Evolutionary conservation across 2,888 invertebrate genomes (phyloP), one percentile per base, ranked within the genome.

Genomic region (Galerucella pusilla): DNA sequence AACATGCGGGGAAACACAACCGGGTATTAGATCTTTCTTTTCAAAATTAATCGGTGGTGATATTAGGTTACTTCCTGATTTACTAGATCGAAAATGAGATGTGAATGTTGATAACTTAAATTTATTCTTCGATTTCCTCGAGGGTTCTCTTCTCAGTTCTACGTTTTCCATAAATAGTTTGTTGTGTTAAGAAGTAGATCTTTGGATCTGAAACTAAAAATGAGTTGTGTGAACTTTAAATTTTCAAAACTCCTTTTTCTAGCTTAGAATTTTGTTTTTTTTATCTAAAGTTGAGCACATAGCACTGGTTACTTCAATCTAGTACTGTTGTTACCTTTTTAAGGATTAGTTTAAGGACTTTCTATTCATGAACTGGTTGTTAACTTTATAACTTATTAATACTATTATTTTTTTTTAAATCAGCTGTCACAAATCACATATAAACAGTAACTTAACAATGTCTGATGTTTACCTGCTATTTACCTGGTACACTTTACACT

Each of bases 11-110:
- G 73, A 77, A 42, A 77, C 59, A 54, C 75, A 76, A 10, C 74
- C 71, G 2, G 73, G 71, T n/a, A 59, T 35, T 54, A 80, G 16
- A 35, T 73, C 73, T 16, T 73, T 75, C 68, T 73, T 76, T 35
- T 78, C 74, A 63, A 77, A 79, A 61, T 79, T 79, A 1, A 66
- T 76, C 3, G 82, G 82, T 1, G 65, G 46, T 0, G 82, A 82
- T 64, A 82, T 82, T 52, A 72, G 70, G 35, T 69, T 73, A 11
- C 14, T 42, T 7, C 42, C 25, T 20, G 28, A 25, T 14, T 73
- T 63, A 63, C 70, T 69, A 20, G 25, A 57, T 70, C 70, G 54
- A 45, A 69, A 71, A 42, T 76, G 68, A 2, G 73, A 76, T 16
- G 71, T 76, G 10, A 73, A 68, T 12, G 61, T 52, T 20, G 49